Percentiles rank a stretch among this genome's conserved stretches.
phyloP scores from a whole-genome alignment of 2,797 vertebrate species.

The Chelmon rostratus region DNA sequence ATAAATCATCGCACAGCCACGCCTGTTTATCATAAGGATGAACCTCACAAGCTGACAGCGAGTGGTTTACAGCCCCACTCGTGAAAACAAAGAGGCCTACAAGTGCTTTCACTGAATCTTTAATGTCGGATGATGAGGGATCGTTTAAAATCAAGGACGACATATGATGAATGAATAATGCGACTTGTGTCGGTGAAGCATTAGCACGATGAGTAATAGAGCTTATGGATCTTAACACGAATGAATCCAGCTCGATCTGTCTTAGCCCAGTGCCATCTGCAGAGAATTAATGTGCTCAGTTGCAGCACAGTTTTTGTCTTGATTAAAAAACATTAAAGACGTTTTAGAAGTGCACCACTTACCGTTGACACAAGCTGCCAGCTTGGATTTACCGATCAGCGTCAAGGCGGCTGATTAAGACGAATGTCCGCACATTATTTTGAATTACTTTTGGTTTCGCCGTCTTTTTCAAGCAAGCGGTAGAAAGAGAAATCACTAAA shows the following conservation, averaged over 20 bases:
- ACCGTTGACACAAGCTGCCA: constrained; percentile 33
- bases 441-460: constrained; percentile 17
- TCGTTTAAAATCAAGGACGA: constrained; percentile 50
- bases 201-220: constrained; percentile 66
- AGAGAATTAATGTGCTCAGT: constrained; percentile 41
- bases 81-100: constrained; percentile 49
- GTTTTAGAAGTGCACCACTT: constrained; percentile 42
- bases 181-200: constrained; percentile 43
- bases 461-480: constrained; percentile 21
- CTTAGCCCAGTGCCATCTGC: constrained; percentile 53
- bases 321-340: constrained; percentile 38
- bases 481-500: constrained; percentile 15
- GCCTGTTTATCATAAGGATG: constrained; percentile 55
- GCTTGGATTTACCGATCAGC: constrained; percentile 41
- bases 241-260: constrained; percentile 67
- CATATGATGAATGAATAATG: constrained; percentile 63
- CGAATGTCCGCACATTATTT: constrained; percentile 29
- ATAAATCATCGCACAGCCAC: constrained; percentile 58
- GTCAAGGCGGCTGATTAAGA: constrained; percentile 19
- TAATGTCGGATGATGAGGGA: constrained; percentile 44
- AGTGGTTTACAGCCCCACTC: constrained; percentile 61
- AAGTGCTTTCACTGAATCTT: constrained; percentile 52
- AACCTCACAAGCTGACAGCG: constrained; percentile 55
- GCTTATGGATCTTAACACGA: constrained; percentile 57
- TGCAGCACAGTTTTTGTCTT: constrained; percentile 21